Conservation (phyloP, 2,797 vertebrate genomes). For the Danionella dracula region DNA sequence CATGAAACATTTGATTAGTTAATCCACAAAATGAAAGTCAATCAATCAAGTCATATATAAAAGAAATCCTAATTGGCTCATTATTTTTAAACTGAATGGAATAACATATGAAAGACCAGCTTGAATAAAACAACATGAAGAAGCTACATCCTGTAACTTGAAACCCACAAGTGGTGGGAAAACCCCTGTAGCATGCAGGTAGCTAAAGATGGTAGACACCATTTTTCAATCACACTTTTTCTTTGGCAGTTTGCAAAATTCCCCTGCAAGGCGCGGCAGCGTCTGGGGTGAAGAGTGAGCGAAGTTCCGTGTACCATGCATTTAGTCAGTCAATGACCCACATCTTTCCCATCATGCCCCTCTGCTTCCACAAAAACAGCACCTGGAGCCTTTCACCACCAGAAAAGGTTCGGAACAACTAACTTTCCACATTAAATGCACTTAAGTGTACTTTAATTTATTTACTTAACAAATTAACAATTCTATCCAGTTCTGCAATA, state of each 20-base stretch:
- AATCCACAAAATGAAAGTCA: too few species aligned
- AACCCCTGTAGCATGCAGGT: constrained; percentile 25
- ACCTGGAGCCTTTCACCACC: constrained; percentile 13
- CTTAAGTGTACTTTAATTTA: too few species aligned
- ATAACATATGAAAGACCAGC: neutral
- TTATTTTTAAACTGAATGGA: neutral
- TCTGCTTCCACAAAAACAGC: constrained; percentile 45
- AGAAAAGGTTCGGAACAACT: too few species aligned
- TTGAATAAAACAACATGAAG: neutral
- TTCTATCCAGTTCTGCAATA: too few species aligned
- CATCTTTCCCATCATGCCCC: constrained; percentile 43
- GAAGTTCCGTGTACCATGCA: constrained; percentile 23
- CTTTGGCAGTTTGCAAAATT: constrained; percentile 41
- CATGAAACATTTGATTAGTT: too few species aligned
- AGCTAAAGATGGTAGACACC: constrained; percentile 7
- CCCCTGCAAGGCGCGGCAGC: constrained; percentile 39
- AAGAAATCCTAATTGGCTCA: neutral
- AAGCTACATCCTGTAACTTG: constrained; percentile 26
- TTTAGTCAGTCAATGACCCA: constrained; percentile 44
- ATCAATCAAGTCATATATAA: too few species aligned
- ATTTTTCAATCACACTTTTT: constrained; percentile 29
- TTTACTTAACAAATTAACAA: too few species aligned
- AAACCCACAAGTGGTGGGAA: constrained; percentile 26
- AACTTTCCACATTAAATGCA: too few species aligned
- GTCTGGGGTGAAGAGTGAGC: constrained; percentile 40